phyloP scores from a whole-genome alignment of 2,113 vertebrate genomes.

The Carlito syrichta region DNA sequence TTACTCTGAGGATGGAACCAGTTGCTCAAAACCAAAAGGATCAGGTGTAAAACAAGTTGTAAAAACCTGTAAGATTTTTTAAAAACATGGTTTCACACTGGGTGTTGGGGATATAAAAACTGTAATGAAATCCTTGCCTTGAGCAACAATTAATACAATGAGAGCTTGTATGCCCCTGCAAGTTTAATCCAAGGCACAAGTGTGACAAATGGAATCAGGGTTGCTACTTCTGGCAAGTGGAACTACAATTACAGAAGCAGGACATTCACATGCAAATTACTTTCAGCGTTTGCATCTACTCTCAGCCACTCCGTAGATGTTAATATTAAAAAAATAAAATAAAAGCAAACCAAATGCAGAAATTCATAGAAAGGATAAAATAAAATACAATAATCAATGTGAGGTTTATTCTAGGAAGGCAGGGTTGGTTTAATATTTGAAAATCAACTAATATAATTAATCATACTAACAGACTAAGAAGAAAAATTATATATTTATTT shows the following conservation, averaged over 20 bases:
- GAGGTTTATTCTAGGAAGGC: neutral
- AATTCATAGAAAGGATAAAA: neutral
- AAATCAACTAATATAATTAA: neutral
- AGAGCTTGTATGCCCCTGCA: neutral
- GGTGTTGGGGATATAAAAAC: neutral
- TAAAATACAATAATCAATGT: neutral
- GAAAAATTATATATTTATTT: neutral
- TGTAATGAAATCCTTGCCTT: neutral
- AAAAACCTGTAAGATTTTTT: neutral
- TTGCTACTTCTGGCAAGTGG: neutral
- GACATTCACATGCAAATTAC: neutral
- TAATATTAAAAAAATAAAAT: neutral
- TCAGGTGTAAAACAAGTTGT: neutral
- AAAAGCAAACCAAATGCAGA: neutral
- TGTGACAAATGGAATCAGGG: neutral
- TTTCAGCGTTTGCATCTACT: neutral
- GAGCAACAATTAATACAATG: neutral
- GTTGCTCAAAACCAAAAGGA: neutral
- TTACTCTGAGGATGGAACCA: neutral
- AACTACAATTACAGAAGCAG: neutral
- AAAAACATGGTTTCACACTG: neutral
- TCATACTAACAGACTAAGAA: neutral
- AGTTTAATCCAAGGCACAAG: neutral
- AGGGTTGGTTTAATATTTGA: neutral
- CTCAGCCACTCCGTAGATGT: neutral